Evolutionary conservation across 2,888 invertebrate genomes (phyloP).

Genomic region (Mermis nigrescens): DNA sequence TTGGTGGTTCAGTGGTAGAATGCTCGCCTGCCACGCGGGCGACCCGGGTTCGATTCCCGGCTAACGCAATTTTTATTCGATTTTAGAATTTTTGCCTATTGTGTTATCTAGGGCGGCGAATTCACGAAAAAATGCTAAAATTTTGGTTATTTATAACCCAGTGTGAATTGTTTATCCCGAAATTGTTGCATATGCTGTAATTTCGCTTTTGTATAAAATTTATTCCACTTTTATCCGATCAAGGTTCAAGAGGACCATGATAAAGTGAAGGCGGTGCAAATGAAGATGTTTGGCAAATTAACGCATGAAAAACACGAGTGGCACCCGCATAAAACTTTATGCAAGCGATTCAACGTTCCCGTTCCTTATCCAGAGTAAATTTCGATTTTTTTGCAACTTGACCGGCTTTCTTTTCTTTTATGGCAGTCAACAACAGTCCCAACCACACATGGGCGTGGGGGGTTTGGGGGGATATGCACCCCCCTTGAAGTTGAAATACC

Average conservation of each 20-base stretch:
- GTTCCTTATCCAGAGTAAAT: constrained; percentile 51
- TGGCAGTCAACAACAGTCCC: too few species aligned
- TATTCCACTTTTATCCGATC: background rate
- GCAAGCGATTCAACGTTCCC: constrained; percentile 78
- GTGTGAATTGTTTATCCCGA: too few species aligned
- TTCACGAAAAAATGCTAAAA: too few species aligned
- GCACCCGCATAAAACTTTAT: constrained; percentile 63
- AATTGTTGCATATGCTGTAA: too few species aligned
- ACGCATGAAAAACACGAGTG: constrained; percentile 51
- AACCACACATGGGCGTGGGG: too few species aligned
- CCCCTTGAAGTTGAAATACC: too few species aligned
- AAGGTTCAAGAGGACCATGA: constrained; percentile 32
- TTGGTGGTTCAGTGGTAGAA: constrained; percentile 17
- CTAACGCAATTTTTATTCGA: constrained; percentile 8
- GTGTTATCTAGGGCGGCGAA: too few species aligned
- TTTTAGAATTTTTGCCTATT: too few species aligned
- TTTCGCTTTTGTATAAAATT: too few species aligned
- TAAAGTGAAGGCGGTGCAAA: constrained; percentile 49
- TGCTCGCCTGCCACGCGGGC: constrained; percentile 17
- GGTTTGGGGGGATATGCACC: too few species aligned
- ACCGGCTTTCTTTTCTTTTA: too few species aligned
- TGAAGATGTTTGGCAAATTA: constrained; percentile 55
- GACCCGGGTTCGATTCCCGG: constrained; percentile 17
- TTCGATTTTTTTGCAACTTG: background rate
- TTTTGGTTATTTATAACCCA: too few species aligned